These are phyloP conservation scores for Bradypodion ventrale DNA, from an alignment of 2,797 vertebrate genomes.

Conservation along the genomic window DNA sequence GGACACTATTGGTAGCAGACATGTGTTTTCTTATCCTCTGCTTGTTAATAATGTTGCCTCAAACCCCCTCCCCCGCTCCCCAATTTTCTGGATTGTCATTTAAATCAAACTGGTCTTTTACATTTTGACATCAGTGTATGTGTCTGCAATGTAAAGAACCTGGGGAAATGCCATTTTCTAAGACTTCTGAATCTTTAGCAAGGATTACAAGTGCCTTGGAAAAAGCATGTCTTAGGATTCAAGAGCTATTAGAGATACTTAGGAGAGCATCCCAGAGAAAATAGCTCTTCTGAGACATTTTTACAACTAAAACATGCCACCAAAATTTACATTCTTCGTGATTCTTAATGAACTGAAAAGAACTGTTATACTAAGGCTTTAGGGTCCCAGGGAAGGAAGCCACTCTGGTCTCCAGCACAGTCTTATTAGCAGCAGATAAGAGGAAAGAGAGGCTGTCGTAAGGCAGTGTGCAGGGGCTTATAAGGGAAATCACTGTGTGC, in stretches of 20 bases:
- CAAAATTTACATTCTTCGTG: not conserved
- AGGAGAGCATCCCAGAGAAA: not conserved
- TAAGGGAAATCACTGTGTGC: not conserved
- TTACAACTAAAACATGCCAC: too few relatives aligned
- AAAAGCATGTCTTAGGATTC: not conserved
- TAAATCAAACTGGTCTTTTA: not conserved
- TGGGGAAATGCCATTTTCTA: not conserved
- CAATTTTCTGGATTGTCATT: not conserved
- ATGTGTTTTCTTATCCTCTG: not conserved
- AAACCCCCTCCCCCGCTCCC: too few relatives aligned
- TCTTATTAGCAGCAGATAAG: not conserved
- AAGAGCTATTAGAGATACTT: too few relatives aligned
- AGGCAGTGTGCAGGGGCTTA: not conserved
- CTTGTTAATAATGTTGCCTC: not conserved
- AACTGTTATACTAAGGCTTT: not conserved
- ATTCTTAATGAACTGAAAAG: not conserved
- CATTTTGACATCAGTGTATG: not conserved
- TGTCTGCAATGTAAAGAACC: not conserved
- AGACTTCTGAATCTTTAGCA: not conserved
- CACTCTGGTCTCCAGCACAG: not conserved
- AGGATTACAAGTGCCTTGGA: not conserved
- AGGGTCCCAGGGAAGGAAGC: too few relatives aligned
- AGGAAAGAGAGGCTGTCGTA: too few relatives aligned
- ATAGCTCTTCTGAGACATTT: not conserved
- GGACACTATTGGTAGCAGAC: too few relatives aligned